Evolutionary conservation across 2,888 invertebrate genomes (phyloP), one percentile per base, ranked within the genome.

Genomic region (Callosobruchus maculatus): DNA sequence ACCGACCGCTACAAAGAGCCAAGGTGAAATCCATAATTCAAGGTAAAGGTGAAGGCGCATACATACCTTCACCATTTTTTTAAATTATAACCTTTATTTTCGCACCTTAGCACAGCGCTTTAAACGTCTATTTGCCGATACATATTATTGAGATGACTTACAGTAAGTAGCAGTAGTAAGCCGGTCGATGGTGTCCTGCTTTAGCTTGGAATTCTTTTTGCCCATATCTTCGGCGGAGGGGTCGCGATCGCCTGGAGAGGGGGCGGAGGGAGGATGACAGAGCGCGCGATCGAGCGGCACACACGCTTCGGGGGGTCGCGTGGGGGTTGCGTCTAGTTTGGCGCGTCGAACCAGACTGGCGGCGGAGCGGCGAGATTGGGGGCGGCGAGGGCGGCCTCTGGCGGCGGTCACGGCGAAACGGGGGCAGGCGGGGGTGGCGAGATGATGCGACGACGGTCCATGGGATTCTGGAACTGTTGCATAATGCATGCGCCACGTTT

Each of bases 181-280:
- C 82, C 95, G 92, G 88, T 96, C 95, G 86, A 97, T 96, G 83
- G 97, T 96, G 87, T 97, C 97, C 88, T 95, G 95, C 91, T 96
- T 97, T 88, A 97, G 93, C 90, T 97, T 97, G 75, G 97, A 97
- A 86, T 96, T 97, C 89, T 96, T 96, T 92, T 97, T 97, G 85
- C 97, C 97, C 97, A 97, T 97, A 49, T 49, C 18, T 49, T 49
- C 49, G 7, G 49, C 49, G 18, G 18, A 49, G 7, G 13, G 13
- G 7, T 18, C 49, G 49, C 49, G 18, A 7, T 49, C 3, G 49
- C 7, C 1, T 13, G 49, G 49, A 18, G 49, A 13, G 13, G 3
- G 13, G 49, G 49, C 9, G 49, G 7, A 18, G 49, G 4, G 13
- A 1, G 13, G 49, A 18, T 5, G 49, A 1, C 1, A 49, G 49